Percentiles rank a stretch among this genome's conserved stretches.
phyloP scores from a whole-genome alignment of 2,888 invertebrate genomes.

The Tryphoninae sp. region DNA sequence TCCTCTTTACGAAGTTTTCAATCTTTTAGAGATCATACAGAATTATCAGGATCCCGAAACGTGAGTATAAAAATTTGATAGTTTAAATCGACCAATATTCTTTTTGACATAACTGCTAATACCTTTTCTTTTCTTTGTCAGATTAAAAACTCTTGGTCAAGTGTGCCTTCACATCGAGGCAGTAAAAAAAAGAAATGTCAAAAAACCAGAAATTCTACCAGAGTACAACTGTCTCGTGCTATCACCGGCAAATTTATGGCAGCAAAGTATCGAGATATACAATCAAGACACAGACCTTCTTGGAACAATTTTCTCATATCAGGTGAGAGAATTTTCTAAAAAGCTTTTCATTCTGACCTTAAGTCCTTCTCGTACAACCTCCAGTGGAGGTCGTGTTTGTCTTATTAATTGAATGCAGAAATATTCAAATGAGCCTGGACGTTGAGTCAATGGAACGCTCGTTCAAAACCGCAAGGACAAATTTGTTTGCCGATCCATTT shows the following conservation, averaged over 20 bases:
- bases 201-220: constrained; percentile 88
- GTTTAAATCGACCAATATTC: neutral
- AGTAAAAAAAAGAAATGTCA: constrained; percentile 85
- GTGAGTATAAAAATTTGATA: constrained; percentile 81
- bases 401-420: constrained; percentile 33
- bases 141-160: constrained; percentile 89
- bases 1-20: constrained; percentile 94
- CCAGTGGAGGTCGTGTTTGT: constrained; percentile 14
- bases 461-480: constrained; percentile 42
- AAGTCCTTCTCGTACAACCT: constrained; percentile 4
- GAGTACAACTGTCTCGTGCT: constrained; percentile 95
- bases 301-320: constrained; percentile 91
- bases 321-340: constrained; percentile 83
- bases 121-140: constrained; percentile 77
- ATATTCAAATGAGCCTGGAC: constrained; percentile 50
- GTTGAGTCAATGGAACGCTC: constrained; percentile 38
- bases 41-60: constrained; percentile 90
- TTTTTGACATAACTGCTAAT: neutral
- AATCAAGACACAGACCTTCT: constrained; percentile 90
- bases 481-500: constrained; percentile 46
- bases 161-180: constrained; percentile 93
- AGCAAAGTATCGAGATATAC: constrained; percentile 90
- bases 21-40: constrained; percentile 91
- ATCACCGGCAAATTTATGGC: constrained; percentile 97
- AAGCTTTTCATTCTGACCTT: neutral